Evolutionary conservation across 2,888 invertebrate genomes (phyloP).

Genomic region (Chalcosyrphus nemorum): DNA sequence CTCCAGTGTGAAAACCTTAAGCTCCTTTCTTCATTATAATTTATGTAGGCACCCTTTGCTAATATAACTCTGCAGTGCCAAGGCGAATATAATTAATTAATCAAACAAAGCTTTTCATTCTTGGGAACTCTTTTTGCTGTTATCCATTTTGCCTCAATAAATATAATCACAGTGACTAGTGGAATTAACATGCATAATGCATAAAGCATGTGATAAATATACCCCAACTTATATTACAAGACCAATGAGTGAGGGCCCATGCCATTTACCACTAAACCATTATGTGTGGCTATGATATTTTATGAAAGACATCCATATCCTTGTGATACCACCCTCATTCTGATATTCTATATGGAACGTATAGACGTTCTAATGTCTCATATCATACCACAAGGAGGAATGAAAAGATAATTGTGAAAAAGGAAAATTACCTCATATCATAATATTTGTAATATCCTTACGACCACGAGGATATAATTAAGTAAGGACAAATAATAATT

Average conservation of each 20-base stretch:
- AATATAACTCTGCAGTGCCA: too few relatives aligned
- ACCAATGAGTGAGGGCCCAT: background rate
- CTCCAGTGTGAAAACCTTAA: too few relatives aligned
- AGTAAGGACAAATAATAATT: conserved; percentile 28
- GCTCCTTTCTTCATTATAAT: too few relatives aligned
- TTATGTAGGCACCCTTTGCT: too few relatives aligned
- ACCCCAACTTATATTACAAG: background rate
- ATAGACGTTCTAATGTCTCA: background rate
- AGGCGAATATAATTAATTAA: too few relatives aligned
- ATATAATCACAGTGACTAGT: background rate
- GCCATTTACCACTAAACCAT: background rate
- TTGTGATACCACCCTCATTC: background rate
- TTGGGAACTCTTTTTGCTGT: too few relatives aligned
- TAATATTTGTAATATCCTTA: conserved; percentile 5
- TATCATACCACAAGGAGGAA: background rate
- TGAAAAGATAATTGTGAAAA: background rate
- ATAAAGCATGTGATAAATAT: background rate
- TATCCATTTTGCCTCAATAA: too few relatives aligned
- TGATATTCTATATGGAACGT: background rate
- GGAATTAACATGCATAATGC: background rate
- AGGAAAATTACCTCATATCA: conserved; percentile 16
- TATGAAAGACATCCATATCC: background rate
- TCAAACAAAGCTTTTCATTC: too few relatives aligned
- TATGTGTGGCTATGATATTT: background rate
- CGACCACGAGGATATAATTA: conserved; percentile 4